phyloP scores from a whole-genome alignment of 64 coral and sea anemone species.

The Porites australiensis region DNA sequence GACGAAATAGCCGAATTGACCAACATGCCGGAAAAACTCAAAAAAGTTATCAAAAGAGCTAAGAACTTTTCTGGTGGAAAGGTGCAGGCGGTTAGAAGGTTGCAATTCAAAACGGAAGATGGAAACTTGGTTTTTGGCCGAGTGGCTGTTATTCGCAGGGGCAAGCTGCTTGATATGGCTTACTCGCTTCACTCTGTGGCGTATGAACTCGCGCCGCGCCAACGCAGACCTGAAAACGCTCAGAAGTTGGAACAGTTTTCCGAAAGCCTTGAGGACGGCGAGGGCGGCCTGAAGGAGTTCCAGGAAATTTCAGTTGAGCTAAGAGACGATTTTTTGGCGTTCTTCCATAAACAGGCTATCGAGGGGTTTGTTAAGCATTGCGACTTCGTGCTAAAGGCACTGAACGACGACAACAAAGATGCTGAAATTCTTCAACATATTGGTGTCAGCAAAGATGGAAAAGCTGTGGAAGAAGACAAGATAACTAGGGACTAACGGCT shows the following conservation, averaged over 20 bases:
- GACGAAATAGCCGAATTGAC: slow-evolving; percentile 34
- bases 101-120: slow-evolving; percentile 11
- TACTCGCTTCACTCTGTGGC: slow-evolving; percentile 43
- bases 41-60: slow-evolving; percentile 28
- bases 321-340: slow-evolving; percentile 25
- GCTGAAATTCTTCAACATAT: not conserved
- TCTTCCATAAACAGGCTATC: slow-evolving; percentile 46
- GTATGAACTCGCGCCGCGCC: not conserved
- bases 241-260: slow-evolving; percentile 17
- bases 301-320: slow-evolving; percentile 14
- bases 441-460: not conserved
- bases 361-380: slow-evolving; percentile 53
- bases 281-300: not conserved
- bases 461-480: not conserved
- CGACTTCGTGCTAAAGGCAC: slow-evolving; percentile 24
- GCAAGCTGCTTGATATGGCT: slow-evolving; percentile 14
- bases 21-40: slow-evolving; percentile 37
- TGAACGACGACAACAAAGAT: not conserved
- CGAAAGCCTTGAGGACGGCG: not conserved
- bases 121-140: slow-evolving; percentile 50
- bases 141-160: slow-evolving; percentile 34
- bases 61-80: slow-evolving; percentile 14
- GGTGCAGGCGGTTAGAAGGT: slow-evolving; percentile 15
- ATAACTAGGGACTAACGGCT: not conserved
- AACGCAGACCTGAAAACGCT: not conserved